Conservation (phyloP, 2,113 vertebrate genomes). For the Aegithalos caudatus region DNA sequence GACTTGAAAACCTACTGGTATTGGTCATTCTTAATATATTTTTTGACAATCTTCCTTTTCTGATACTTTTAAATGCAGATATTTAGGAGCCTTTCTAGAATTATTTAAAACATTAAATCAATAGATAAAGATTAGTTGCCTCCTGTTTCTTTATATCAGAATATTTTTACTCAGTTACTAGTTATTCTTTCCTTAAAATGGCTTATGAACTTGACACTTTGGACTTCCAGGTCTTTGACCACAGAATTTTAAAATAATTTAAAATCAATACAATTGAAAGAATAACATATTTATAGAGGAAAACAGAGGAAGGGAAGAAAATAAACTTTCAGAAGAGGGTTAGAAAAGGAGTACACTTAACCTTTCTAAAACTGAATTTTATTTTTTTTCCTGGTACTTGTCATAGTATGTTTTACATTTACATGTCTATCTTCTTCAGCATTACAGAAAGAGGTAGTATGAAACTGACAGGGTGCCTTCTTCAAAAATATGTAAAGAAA, state of each 20-base stretch:
- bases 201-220: background rate
- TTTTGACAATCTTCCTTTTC: background rate
- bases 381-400: background rate
- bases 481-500: background rate
- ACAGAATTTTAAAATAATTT: background rate
- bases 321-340: fast-evolving
- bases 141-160: background rate
- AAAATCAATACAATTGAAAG: background rate
- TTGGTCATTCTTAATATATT: background rate
- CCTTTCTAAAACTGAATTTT: background rate
- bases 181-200: background rate
- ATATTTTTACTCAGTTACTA: background rate
- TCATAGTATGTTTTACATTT: too few species aligned
- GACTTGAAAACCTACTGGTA: background rate
- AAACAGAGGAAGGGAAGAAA: background rate
- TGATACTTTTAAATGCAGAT: background rate
- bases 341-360: background rate
- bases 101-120: background rate
- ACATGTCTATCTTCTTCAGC: background rate
- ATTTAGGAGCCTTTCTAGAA: background rate
- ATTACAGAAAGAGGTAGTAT: background rate
- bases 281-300: background rate
- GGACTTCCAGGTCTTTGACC: background rate
- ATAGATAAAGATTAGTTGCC: background rate
- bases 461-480: background rate